These are phyloP conservation scores for Ageneiosus marmoratus DNA, from an alignment of 2,113 vertebrate genomes.

Conservation along the genomic window DNA sequence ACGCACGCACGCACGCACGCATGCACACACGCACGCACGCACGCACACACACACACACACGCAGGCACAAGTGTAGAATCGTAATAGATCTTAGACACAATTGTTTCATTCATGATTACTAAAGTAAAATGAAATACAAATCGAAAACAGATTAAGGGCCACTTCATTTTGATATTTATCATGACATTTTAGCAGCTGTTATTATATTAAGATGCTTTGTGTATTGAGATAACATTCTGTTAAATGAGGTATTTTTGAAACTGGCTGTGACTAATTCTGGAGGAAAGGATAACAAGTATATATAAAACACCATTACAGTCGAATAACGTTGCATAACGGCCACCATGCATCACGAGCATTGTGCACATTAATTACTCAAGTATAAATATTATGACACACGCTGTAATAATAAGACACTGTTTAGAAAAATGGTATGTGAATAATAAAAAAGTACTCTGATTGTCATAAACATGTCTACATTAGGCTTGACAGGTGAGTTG, in stretches of 20 bases:
- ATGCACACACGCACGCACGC: too few relatives aligned
- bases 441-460: not conserved
- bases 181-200: not conserved
- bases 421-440: not conserved
- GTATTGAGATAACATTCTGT: not conserved
- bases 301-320: not conserved
- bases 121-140: not conserved
- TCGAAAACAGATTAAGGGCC: not conserved
- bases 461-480: not conserved
- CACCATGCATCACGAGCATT: not conserved
- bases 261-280: constrained; percentile 10
- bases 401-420: not conserved
- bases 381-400: constrained; percentile 17
- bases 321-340: not conserved
- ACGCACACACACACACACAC: not conserved
- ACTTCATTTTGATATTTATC: not conserved
- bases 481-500: not conserved
- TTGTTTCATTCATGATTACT: not conserved
- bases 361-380: not conserved
- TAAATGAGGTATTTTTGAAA: not conserved
- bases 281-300: not conserved
- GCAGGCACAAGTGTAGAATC: not conserved
- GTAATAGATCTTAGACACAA: not conserved
- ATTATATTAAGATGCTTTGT: not conserved
- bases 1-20: not conserved